Conservation (phyloP, 2,888 invertebrate species). For the Sinohyriopsis cumingii region DNA sequence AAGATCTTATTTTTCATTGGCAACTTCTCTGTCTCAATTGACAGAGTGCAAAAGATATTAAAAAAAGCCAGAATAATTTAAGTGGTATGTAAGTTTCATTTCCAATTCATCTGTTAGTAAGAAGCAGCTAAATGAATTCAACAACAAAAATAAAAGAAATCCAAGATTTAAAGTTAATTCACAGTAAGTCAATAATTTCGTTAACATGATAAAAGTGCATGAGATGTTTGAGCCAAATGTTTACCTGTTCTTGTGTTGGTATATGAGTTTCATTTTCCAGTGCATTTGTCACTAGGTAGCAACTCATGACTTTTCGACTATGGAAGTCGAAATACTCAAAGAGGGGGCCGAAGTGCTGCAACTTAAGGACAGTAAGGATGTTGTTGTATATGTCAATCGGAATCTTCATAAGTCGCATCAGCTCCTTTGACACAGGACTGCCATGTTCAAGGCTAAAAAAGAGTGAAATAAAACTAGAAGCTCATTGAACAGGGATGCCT, state of each 20-base stretch:
- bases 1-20: too few species aligned
- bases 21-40: too few species aligned
- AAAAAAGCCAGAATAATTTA: too few species aligned
- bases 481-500: background rate
- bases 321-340: constrained; percentile 89
- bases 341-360: constrained; percentile 90
- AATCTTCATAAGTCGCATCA: constrained; percentile 92
- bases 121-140: too few species aligned
- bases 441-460: constrained; percentile 66
- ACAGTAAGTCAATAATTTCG: too few species aligned
- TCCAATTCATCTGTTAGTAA: too few species aligned
- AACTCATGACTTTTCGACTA: constrained; percentile 88
- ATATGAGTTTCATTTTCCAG: constrained; percentile 91
- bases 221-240: background rate
- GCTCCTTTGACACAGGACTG: constrained; percentile 86
- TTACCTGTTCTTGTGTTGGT: constrained; percentile 88
- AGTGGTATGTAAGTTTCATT: too few species aligned
- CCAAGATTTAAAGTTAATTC: too few species aligned
- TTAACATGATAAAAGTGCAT: too few species aligned
- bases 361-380: constrained; percentile 87
- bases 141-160: too few species aligned
- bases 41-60: too few species aligned
- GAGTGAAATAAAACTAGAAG: background rate
- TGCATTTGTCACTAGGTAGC: constrained; percentile 91
- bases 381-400: constrained; percentile 96